Base-by-base conservation (phyloP, 2,888 invertebrate species). In the Ctena decussata region DNA sequence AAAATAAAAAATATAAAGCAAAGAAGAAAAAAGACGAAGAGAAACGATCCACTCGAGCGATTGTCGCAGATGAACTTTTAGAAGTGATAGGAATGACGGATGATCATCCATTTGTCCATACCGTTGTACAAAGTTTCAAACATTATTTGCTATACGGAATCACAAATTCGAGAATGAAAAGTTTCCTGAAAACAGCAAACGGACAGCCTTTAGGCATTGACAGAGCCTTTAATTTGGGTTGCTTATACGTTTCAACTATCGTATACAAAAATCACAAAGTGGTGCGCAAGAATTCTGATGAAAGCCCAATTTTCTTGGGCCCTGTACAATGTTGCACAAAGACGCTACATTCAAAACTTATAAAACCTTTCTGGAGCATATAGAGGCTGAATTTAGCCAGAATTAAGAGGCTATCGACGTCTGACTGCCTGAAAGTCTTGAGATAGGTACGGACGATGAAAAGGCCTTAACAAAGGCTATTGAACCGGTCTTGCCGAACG, bases 191-290 rank as follows among this genome's bases (percentile, higher is more conserved):
- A 21, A 35, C 41, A 60, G 24, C 6, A 60, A 39, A 76, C 24
- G 32, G 21, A 44, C 57, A 84, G 24, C 60, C 60, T 27, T 60
- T 39, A 15, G 71, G 71, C 15, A 71, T 41, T n/a, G 86, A 83
- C 69, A 39, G 77, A 46, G 81, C 83, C 18, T 86, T 84, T 57
- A 86, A 86, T 39, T 49, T 83, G 21, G 86, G 77, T 6, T n/a
- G 53, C 6, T 86, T 75, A 27, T 81, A 57, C 39, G 72, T 75
- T 1, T 84, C 81, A 15, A 77, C 65, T 21, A 32, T 78, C 39
- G 83, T 86, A 5, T 86, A 83, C 49, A 77, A 86, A 70, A 84
- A 84, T 65, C 27, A 77, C 39, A 73, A 76, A 49, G 35, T 80
- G 12, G 18, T 80, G 15, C 74, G 81, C 37, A 83, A 77, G 70